Conservation (phyloP, 2,888 invertebrate genomes). For the Caenorhabditis sp. region DNA sequence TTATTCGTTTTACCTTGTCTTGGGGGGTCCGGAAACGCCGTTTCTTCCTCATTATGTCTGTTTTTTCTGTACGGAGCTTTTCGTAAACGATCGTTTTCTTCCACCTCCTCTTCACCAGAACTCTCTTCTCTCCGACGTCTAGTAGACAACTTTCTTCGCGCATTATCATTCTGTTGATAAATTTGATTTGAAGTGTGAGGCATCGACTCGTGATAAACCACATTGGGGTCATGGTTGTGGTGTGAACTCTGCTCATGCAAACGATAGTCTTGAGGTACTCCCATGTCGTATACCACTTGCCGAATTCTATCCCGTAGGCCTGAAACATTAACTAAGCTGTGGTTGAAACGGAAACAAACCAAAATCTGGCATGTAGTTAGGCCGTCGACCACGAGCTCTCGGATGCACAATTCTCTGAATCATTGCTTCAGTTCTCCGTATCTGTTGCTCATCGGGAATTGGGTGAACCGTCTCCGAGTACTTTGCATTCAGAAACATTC, state of each 20-base stretch:
- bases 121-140: neutral
- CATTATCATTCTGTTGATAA: neutral
- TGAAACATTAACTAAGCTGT: slow-evolving; percentile 1
- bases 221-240: too few relatives aligned
- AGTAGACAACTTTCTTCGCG: neutral
- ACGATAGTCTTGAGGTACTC: slow-evolving; percentile 25
- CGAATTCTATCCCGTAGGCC: slow-evolving; percentile 23
- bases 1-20: neutral
- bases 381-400: neutral
- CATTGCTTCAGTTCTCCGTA: slow-evolving; percentile 33
- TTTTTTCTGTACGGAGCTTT: neutral
- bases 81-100: neutral
- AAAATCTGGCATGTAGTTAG: slow-evolving; percentile 1
- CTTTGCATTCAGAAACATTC: slow-evolving; percentile 57
- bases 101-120: neutral
- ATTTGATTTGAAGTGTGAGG: neutral
- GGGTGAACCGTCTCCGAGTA: slow-evolving; percentile 26
- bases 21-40: neutral
- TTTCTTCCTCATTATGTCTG: neutral
- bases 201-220: neutral
- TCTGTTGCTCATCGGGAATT: slow-evolving; percentile 27
- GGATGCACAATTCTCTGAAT: slow-evolving; percentile 32
- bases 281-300: slow-evolving; percentile 44
- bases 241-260: too few relatives aligned
- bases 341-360: neutral